Conservation (phyloP, 2,113 vertebrate species). For the Tachysurus vachellii region DNA sequence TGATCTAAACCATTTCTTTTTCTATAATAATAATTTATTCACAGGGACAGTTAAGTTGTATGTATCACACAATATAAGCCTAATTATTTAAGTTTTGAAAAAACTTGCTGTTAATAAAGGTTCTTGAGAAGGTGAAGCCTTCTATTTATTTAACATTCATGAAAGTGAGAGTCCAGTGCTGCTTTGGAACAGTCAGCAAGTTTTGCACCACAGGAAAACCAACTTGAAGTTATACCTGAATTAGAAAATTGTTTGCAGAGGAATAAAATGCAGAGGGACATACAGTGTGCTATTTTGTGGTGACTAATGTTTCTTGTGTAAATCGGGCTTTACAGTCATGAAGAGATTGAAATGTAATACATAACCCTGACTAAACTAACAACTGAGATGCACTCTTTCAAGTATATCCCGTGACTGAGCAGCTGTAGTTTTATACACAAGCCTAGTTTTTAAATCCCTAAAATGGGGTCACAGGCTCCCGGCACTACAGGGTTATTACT, state of each 20-base stretch:
- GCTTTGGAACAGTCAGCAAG: not conserved
- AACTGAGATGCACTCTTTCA: not conserved
- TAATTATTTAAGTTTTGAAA: not conserved
- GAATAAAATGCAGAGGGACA: not conserved
- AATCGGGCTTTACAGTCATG: too few relatives aligned
- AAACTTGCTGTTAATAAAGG: not conserved
- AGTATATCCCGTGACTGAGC: not conserved
- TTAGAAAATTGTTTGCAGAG: not conserved
- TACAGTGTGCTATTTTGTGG: too few relatives aligned
- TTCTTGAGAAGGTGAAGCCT: not conserved
- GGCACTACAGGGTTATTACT: not conserved
- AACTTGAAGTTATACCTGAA: too few relatives aligned
- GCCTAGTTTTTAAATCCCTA: not conserved
- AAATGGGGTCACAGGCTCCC: too few relatives aligned
- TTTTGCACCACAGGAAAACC: not conserved
- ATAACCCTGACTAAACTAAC: not conserved
- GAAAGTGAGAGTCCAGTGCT: not conserved
- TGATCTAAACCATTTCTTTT: not conserved
- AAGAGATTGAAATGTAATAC: not conserved
- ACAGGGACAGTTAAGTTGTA: not conserved
- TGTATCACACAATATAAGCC: not conserved
- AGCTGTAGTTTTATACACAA: not conserved
- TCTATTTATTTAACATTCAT: not conserved
- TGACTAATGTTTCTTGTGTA: not conserved
- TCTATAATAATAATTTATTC: too few relatives aligned